phyloP scores from a whole-genome alignment of 2,888 invertebrate species.

The Oithona nana region DNA sequence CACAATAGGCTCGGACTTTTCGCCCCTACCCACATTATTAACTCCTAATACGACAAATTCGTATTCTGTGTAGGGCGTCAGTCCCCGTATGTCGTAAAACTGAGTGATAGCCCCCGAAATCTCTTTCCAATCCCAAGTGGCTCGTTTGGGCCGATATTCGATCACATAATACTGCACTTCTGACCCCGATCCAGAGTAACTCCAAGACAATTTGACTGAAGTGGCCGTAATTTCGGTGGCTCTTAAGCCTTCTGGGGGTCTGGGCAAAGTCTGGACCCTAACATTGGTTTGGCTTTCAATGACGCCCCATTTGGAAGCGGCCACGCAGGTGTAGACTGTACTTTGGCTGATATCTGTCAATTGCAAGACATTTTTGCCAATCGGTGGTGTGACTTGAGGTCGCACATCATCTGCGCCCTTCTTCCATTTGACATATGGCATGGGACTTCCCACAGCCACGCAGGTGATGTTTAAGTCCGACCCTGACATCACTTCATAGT shows the following conservation, averaged over 20 bases:
- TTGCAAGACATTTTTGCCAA: constrained; percentile 58
- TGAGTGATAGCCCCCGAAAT: constrained; percentile 80
- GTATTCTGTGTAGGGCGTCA: constrained; percentile 80
- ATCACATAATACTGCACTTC: constrained; percentile 90
- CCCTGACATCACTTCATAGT: constrained; percentile 76
- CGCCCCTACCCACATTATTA: constrained; percentile 80
- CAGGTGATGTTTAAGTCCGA: constrained; percentile 81
- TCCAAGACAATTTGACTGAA: constrained; percentile 80
- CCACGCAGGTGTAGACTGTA: constrained; percentile 91
- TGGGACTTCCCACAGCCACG: constrained; percentile 90
- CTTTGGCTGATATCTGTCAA: constrained; percentile 72
- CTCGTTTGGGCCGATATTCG: constrained; percentile 86
- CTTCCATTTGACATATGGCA: constrained; percentile 73
- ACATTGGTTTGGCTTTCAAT: constrained; percentile 73
- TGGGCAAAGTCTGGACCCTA: constrained; percentile 86
- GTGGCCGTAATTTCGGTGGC: constrained; percentile 85
- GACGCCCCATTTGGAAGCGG: constrained; percentile 77
- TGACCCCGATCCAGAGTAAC: constrained; percentile 51
- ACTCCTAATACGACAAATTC: constrained; percentile 89
- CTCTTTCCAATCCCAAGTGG: constrained; percentile 61
- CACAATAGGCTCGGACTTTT: constrained; percentile 64
- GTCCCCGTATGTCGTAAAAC: constrained; percentile 83
- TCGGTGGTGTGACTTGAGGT: constrained; percentile 58
- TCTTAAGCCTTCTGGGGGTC: constrained; percentile 68
- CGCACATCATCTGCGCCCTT: constrained; percentile 45